phyloP scores from a whole-genome alignment of 30 jellyfish, hydroid and myxozoan genomes.

The Hydractinia symbiolongicarpus region DNA sequence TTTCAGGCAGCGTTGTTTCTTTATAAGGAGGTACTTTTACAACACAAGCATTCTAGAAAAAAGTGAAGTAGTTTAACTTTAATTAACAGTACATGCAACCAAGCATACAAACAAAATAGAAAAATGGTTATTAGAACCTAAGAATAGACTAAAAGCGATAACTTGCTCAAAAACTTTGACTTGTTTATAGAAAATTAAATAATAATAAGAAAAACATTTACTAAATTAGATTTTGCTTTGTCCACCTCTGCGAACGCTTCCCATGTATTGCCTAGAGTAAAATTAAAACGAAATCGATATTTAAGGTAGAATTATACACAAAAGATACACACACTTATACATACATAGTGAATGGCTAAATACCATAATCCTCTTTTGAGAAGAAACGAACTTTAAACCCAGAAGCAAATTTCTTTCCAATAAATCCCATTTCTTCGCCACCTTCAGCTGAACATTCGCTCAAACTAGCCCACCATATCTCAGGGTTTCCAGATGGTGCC shows the following conservation, averaged over 20 bases:
- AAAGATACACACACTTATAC: neutral
- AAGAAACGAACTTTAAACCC: constrained; percentile 90
- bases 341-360: neutral
- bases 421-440: constrained; percentile 82
- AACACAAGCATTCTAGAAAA: constrained; percentile 78
- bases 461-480: constrained; percentile 88
- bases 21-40: constrained; percentile 73
- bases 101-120: neutral
- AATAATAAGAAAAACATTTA: neutral
- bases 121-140: neutral
- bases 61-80: neutral
- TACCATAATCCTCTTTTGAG: constrained; percentile 67
- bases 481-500: constrained; percentile 99
- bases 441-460: constrained; percentile 65
- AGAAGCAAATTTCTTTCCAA: constrained; percentile 89
- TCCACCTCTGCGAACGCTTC: constrained; percentile 88
- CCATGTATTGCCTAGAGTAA: constrained; percentile 55
- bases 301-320: neutral
- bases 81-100: neutral
- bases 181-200: neutral
- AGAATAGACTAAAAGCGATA: neutral
- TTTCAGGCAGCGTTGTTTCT: constrained; percentile 24
- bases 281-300: too few relatives aligned
- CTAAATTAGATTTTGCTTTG: constrained; percentile 74
- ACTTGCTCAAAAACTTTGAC: neutral